These are phyloP conservation scores for human (Homo sapiens) DNA, from an alignment of 2,113 vertebrate species.

Conservation along the genomic window GRCh38 chr4:182295501-182296000, in stretches of 20 bases:
- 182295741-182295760: conserved; percentile 54
- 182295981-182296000: no score
- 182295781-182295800: conserved; percentile 51
- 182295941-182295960: background rate
- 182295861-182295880: conserved; percentile 32
- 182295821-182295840: background rate
- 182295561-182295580: background rate
- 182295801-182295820: background rate
- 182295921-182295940: background rate
- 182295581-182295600: background rate
- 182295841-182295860: background rate
- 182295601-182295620: background rate
- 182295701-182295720: conserved; percentile 69
- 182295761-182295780: conserved; percentile 38
- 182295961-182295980: background rate
- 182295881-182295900: conserved; percentile 51
- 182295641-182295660: conserved; percentile 40
- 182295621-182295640: background rate
- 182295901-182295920: background rate
- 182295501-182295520: no score
- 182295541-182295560: no score
- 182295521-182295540: no score
- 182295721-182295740: conserved; percentile 71
- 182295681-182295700: conserved; percentile 43
- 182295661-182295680: conserved; percentile 52